These are phyloP conservation scores for Euclidia mi DNA, from an alignment of 2,888 invertebrate species.

Conservation along the genomic window DNA sequence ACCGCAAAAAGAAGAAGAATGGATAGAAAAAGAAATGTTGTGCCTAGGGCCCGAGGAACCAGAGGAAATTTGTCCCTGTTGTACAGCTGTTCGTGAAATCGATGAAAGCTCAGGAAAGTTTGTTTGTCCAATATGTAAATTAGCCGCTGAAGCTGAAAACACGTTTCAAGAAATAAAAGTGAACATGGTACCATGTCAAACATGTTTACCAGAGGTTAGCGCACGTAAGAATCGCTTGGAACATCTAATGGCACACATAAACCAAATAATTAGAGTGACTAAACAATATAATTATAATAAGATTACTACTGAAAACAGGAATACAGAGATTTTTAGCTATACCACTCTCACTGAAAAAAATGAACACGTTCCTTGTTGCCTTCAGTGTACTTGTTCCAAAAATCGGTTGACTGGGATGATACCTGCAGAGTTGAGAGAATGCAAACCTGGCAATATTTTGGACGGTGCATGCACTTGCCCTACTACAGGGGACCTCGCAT, in stretches of 20 bases:
- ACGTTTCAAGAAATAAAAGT: constrained; percentile 10
- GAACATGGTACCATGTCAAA: constrained; percentile 18
- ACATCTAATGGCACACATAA: constrained; percentile 46
- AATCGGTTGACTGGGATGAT: background rate
- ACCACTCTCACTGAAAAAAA: constrained; percentile 45
- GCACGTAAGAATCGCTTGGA: constrained; percentile 35
- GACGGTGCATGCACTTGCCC: too few relatives aligned
- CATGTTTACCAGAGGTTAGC: constrained; percentile 20
- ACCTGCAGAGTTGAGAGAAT: too few relatives aligned
- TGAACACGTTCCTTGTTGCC: constrained; percentile 27
- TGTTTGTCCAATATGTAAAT: constrained; percentile 26
- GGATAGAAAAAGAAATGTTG: background rate
- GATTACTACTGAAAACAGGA: background rate
- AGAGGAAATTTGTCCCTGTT: constrained; percentile 22
- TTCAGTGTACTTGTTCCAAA: constrained; percentile 33
- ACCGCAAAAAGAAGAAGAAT: background rate
- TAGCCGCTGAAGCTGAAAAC: constrained; percentile 7
- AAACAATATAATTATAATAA: constrained; percentile 34
- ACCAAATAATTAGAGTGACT: constrained; percentile 48
- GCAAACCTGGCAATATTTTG: too few relatives aligned
- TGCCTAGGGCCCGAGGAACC: background rate
- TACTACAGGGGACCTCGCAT: too few relatives aligned
- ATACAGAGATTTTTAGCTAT: background rate
- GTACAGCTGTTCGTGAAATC: constrained; percentile 4
- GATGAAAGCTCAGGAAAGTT: constrained; percentile 8